Evolutionary conservation across 92 coral and sea anemone genomes (phyloP).

Genomic region (Umimayanthus kanabou): DNA sequence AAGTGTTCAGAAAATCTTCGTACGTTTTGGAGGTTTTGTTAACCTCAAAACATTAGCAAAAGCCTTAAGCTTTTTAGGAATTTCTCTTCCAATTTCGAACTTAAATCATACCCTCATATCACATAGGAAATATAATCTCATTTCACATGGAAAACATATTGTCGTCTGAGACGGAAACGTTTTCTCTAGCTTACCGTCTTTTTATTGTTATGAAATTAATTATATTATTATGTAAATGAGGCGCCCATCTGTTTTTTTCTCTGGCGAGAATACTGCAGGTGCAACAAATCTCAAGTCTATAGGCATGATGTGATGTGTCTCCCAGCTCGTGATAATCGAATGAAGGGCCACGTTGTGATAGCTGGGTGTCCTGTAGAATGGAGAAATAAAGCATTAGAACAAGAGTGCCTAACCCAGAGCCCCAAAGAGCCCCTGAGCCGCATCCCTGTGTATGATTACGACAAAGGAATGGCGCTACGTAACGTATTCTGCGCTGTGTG

Average conservation of each 20-base stretch:
- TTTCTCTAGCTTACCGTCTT: not conserved
- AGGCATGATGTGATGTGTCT: not conserved
- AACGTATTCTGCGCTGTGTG: slow-evolving; percentile 13
- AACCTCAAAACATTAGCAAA: too few relatives aligned
- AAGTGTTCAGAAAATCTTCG: too few relatives aligned
- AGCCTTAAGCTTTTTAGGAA: too few relatives aligned
- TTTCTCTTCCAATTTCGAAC: too few relatives aligned
- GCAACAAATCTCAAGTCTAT: not conserved
- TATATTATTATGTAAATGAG: too few relatives aligned
- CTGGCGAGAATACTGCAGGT: too few relatives aligned
- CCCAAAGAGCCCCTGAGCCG: too few relatives aligned
- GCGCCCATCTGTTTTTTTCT: too few relatives aligned
- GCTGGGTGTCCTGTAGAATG: not conserved
- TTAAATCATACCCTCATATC: not conserved
- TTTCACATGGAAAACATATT: not conserved
- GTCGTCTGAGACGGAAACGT: not conserved
- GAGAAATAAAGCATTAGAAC: not conserved
- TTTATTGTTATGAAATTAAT: too few relatives aligned
- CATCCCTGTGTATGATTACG: not conserved
- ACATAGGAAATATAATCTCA: too few relatives aligned
- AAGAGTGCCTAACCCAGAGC: not conserved
- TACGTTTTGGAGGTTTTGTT: too few relatives aligned
- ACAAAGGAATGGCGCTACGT: not conserved
- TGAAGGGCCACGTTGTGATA: not conserved
- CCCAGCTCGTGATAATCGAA: not conserved